Evolutionary conservation across 2,888 invertebrate species (phyloP).

Genomic region (Zygothrica quintamaculata): DNA sequence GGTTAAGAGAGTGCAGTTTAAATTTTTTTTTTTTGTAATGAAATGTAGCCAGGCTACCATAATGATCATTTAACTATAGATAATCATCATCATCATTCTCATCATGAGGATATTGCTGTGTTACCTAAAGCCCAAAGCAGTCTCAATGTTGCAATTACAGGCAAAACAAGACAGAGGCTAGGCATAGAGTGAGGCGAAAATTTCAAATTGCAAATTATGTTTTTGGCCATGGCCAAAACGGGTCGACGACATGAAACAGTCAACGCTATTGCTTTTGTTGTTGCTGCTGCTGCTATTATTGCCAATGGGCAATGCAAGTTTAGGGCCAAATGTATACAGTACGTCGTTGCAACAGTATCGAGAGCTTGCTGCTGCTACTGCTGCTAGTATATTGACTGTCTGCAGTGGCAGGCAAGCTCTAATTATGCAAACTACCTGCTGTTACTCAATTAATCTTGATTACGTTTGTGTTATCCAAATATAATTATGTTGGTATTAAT

Average conservation of each 20-base stretch:
- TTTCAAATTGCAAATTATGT: conserved; percentile 74
- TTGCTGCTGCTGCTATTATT: conserved; percentile 3
- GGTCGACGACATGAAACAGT: conserved; percentile 31
- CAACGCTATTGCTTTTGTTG: conserved; percentile 15
- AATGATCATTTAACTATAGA: not conserved
- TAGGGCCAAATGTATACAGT: not conserved
- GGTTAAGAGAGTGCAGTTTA: conserved; percentile 22
- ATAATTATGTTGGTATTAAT: conserved; percentile 80
- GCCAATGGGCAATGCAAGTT: conserved; percentile 17
- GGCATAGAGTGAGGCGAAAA: conserved; percentile 18
- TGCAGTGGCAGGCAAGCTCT: conserved; percentile 47
- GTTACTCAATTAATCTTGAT: conserved; percentile 81
- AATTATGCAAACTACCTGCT: conserved; percentile 80
- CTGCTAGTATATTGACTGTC: conserved; percentile 20
- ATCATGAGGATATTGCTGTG: no score
- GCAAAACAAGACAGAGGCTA: not conserved
- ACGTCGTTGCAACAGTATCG: conserved; percentile 1
- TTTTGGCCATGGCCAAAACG: conserved; percentile 49
- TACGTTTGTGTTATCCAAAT: conserved; percentile 81
- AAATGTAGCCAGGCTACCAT: conserved; percentile 34
- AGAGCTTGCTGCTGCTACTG: no score
- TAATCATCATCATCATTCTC: no score
- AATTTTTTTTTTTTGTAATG: conserved; percentile 26
- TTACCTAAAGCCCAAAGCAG: not conserved
- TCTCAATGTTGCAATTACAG: not conserved